These are phyloP conservation scores for Phycodurus eques DNA, from an alignment of 2,113 vertebrate genomes.

Conservation along the genomic window DNA sequence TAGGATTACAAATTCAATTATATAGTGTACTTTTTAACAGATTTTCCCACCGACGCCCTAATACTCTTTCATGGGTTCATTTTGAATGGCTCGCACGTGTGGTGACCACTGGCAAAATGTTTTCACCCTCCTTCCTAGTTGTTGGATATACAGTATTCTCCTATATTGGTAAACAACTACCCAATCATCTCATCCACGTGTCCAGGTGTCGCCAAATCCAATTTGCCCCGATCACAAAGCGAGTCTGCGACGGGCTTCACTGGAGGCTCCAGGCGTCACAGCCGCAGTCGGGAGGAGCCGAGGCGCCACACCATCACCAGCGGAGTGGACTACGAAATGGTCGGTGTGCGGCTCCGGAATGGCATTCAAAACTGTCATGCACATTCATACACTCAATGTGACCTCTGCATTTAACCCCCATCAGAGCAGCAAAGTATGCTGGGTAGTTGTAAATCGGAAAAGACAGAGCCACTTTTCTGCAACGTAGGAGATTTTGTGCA, in stretches of 20 bases:
- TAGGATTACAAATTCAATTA: too few relatives aligned
- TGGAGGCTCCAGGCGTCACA: slow-evolving; percentile 65
- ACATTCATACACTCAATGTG: neutral
- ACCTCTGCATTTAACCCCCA: neutral
- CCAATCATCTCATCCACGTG: neutral
- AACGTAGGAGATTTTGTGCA: too few relatives aligned
- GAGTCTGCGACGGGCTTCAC: slow-evolving; percentile 67
- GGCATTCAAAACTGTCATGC: neutral
- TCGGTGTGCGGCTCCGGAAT: slow-evolving; percentile 68
- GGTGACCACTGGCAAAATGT: slow-evolving; percentile 21
- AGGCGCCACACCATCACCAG: slow-evolving; percentile 92
- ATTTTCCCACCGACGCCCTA: neutral
- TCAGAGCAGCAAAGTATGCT: too few relatives aligned
- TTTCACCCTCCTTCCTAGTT: neutral
- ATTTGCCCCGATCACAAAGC: slow-evolving; percentile 73
- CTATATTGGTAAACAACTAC: neutral
- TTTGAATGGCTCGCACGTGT: slow-evolving; percentile 50
- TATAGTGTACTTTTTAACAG: too few relatives aligned
- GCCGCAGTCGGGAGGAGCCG: slow-evolving; percentile 76
- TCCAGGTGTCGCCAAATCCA: slow-evolving; percentile 62
- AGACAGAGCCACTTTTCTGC: too few relatives aligned
- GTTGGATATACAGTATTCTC: neutral
- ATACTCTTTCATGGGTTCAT: neutral
- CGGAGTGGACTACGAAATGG: slow-evolving; percentile 88
- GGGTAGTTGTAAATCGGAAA: too few relatives aligned